Percentiles rank a stretch among this genome's conserved stretches.
These are phyloP conservation scores for Sarotherodon lohbergeri DNA, from an alignment of 2,113 vertebrate species.

Conservation along the genomic window DNA sequence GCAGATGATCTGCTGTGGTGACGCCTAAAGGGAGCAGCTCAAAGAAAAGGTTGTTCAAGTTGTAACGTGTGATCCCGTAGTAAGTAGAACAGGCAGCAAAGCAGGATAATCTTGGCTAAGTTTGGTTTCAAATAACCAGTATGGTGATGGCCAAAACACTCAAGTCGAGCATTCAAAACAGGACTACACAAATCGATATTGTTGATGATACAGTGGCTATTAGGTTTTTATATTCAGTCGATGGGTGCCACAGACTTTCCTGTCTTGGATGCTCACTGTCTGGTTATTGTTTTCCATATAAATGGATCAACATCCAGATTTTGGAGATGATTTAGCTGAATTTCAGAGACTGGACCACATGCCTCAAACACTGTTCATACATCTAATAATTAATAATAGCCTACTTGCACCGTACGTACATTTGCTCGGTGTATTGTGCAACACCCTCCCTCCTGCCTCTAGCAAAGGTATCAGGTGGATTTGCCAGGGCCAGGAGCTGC, in stretches of 20 bases:
- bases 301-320: background rate
- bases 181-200: background rate
- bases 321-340: background rate
- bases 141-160: accelerated
- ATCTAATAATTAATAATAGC: background rate
- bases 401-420: background rate
- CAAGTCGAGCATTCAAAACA: background rate
- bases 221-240: background rate
- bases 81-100: background rate
- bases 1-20: background rate
- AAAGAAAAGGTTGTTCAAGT: background rate
- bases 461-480: background rate
- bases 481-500: background rate
- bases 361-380: background rate
- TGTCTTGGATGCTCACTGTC: background rate
- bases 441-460: background rate
- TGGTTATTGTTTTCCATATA: background rate
- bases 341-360: background rate
- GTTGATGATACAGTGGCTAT: background rate
- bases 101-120: background rate
- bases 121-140: background rate
- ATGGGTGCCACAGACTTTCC: background rate
- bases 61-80: background rate
- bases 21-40: background rate
- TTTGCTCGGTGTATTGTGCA: background rate